Conservation (phyloP, 2,888 invertebrate genomes). For the Arctia plantaginis region DNA sequence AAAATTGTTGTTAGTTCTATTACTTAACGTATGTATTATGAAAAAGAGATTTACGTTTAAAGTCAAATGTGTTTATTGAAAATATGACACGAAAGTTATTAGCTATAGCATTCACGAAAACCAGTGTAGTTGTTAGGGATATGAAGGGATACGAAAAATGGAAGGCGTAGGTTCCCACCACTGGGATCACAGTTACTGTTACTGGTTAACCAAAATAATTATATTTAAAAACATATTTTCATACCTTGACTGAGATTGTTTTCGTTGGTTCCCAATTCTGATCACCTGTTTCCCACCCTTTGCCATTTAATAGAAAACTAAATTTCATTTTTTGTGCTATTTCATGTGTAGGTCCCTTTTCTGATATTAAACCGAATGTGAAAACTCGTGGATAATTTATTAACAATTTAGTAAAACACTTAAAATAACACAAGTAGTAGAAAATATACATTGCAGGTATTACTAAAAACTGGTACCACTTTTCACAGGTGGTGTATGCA, state of each 20-base stretch:
- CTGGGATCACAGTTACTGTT: too few relatives aligned
- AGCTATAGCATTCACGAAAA: not conserved
- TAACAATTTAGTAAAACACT: constrained; percentile 62
- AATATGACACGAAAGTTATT: not conserved
- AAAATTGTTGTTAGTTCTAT: too few relatives aligned
- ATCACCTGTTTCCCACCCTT: constrained; percentile 56
- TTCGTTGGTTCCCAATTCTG: constrained; percentile 48
- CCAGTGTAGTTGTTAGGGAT: too few relatives aligned
- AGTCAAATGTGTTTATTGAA: too few relatives aligned
- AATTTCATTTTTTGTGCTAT: constrained; percentile 59
- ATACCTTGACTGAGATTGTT: constrained; percentile 58
- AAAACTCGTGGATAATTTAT: constrained; percentile 63
- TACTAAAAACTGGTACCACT: constrained; percentile 58
- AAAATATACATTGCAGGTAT: constrained; percentile 60
- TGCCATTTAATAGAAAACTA: constrained; percentile 61
- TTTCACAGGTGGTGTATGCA: constrained; percentile 62
- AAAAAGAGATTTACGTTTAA: too few relatives aligned
- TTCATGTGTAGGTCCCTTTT: constrained; percentile 63
- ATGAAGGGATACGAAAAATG: not conserved
- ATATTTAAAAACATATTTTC: not conserved
- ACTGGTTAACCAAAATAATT: not conserved
- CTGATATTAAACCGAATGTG: constrained; percentile 63
- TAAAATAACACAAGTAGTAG: constrained; percentile 61
- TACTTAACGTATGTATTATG: too few relatives aligned
- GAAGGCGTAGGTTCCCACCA: too few relatives aligned